A percentile compares a stretch with the other conserved stretches of the same genome.
These are phyloP conservation scores for Rhamnusium bicolor DNA, from an alignment of 2,888 invertebrate genomes.

Conservation along the genomic window DNA sequence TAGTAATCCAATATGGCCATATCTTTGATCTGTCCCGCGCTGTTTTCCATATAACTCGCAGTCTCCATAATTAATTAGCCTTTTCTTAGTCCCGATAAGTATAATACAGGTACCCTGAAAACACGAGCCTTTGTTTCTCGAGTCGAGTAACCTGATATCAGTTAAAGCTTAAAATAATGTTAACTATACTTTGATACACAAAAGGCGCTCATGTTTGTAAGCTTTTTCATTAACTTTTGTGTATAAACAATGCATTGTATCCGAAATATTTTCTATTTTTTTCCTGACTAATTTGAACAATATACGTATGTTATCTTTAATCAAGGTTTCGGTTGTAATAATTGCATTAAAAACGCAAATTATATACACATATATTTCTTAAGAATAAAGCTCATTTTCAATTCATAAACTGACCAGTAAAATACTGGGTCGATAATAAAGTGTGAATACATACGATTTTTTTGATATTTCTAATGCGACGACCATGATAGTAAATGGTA, in stretches of 20 bases:
- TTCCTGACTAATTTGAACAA: background rate
- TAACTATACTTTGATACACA: conserved; percentile 26
- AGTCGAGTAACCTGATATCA: conserved; percentile 47
- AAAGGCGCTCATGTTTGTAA: conserved; percentile 22
- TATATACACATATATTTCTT: too few relatives aligned
- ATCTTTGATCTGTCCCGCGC: conserved; percentile 66
- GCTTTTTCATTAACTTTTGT: conserved; percentile 21
- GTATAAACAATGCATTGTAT: conserved; percentile 8
- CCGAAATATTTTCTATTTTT: background rate
- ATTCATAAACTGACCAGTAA: too few relatives aligned
- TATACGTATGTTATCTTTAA: background rate
- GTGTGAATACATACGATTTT: too few relatives aligned
- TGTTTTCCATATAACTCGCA: conserved; percentile 64
- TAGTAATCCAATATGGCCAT: conserved; percentile 64
- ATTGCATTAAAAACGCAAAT: background rate
- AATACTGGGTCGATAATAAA: too few relatives aligned
- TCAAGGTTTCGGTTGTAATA: background rate
- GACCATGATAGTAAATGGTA: too few relatives aligned
- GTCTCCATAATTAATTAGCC: conserved; percentile 65
- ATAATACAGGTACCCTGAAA: conserved; percentile 49
- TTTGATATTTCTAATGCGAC: too few relatives aligned
- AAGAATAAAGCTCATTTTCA: too few relatives aligned
- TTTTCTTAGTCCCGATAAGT: conserved; percentile 53
- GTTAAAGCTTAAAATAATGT: conserved; percentile 29
- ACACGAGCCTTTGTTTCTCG: conserved; percentile 52